Percentiles rank a stretch among this genome's conserved stretches.
Conservation (phyloP, 1,140 invertebrate species). For the Magallana gigas region DNA sequence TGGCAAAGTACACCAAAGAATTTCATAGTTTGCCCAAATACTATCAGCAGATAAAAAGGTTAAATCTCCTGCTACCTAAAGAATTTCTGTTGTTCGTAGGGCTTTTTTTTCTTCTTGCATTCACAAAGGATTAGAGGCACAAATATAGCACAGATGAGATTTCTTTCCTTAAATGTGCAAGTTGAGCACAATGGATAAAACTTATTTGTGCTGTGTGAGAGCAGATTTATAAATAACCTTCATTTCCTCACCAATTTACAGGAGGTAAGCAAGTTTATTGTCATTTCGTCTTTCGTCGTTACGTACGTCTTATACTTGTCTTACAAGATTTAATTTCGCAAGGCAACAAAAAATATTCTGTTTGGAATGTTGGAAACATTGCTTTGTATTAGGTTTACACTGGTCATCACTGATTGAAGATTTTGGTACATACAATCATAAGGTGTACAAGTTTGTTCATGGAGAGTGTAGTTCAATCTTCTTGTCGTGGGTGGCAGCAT, state of each 20-base stretch:
- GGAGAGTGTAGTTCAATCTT: too few relatives aligned
- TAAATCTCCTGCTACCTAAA: conserved; percentile 29
- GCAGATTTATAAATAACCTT: conserved; percentile 12
- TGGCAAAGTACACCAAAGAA: conserved; percentile 27
- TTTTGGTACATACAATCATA: too few relatives aligned
- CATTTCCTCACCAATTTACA: background rate
- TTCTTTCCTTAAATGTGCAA: conserved; percentile 1
- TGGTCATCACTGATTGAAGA: too few relatives aligned
- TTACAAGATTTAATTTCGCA: too few relatives aligned
- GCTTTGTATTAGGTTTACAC: too few relatives aligned
- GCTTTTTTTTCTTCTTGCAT: conserved; percentile 35
- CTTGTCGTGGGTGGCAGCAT: too few relatives aligned
- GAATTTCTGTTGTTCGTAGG: conserved; percentile 22
- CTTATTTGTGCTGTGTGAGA: background rate
- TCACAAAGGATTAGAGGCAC: conserved; percentile 30
- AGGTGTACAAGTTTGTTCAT: too few relatives aligned
- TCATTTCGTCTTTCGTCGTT: background rate
- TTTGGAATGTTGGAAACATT: too few relatives aligned
- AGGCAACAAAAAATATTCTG: too few relatives aligned
- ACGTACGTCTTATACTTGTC: too few relatives aligned
- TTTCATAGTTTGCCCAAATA: conserved; percentile 38
- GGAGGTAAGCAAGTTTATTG: background rate
- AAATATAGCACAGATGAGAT: conserved; percentile 22
- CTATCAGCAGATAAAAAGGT: conserved; percentile 37
- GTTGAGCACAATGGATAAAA: conserved; percentile 3